Evolutionary conservation across 2,888 invertebrate species (phyloP).

Genomic region (Stegophylla sp.): DNA sequence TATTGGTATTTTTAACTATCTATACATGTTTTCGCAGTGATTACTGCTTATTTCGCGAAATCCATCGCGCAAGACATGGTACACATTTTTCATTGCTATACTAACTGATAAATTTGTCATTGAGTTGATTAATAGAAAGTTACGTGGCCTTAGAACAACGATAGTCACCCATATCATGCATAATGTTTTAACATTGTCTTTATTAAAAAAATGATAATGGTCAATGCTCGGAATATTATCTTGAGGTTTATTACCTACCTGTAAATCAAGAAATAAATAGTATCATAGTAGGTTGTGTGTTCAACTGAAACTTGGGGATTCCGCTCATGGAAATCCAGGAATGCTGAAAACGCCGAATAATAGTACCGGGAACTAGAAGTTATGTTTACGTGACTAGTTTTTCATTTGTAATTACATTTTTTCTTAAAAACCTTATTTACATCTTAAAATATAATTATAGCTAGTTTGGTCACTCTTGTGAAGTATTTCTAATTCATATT

Average conservation of each 20-base stretch:
- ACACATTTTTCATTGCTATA: constrained; percentile 32
- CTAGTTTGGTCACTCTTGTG: too few species aligned
- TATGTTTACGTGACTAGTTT: too few species aligned
- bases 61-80: background rate
- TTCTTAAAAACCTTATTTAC: too few species aligned
- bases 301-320: background rate
- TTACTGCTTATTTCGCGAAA: background rate
- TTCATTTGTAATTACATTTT: too few species aligned
- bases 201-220: background rate
- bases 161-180: background rate
- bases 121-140: constrained; percentile 57
- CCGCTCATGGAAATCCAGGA: background rate
- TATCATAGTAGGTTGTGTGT: background rate
- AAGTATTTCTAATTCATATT: too few species aligned
- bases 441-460: too few species aligned
- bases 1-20: background rate
- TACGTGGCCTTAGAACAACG: constrained; percentile 44
- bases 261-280: background rate
- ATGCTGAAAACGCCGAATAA: background rate
- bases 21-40: background rate
- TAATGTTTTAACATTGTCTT: constrained; percentile 16
- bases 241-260: background rate
- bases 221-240: background rate
- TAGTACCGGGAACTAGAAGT: too few species aligned
- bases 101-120: constrained; percentile 45